Base-by-base conservation (phyloP, 2,888 invertebrate species). In the Tromatobia lineatoria region DNA sequence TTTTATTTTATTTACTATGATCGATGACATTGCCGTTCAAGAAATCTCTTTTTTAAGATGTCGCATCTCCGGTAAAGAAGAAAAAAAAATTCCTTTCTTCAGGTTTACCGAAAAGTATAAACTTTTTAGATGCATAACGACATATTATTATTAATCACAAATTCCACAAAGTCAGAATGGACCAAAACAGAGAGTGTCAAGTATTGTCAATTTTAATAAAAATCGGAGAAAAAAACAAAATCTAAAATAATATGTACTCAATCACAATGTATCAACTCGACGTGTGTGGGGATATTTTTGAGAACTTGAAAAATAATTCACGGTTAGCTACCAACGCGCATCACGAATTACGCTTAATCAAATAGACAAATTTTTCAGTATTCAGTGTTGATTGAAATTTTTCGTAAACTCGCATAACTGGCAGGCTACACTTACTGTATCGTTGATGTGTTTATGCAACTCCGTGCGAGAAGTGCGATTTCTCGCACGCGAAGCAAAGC, bases 161-260 rank as follows among this genome's bases (percentile, higher is more conserved):
- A 71, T 78, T 59, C 61, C 20, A 42, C 45, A 8, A 69, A 71
- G 50, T 57, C 66, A 71, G 52, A 34, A 78, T 42, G 61, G 74
- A 82, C 77, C 82, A 77, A 82, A 77, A 80, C 47, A 20, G 7
- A 25, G 61, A 25, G 78, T 25, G 50, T 75, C 52, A 4, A 80
- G 61, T 67, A 76, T 80, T 71, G 76, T 79, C 79, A 83, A 80
- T 83, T 83, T 73, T 83, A 47, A 73, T 80, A 67, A 74, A 8
- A 23, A 4, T 23, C 54, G 42, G 29, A n/a, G 50, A n/a, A n/a
- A n/a, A n/a, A n/a, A n/a, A 61, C 54, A 25, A 20, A 52, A 61
- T 54, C 25, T 52, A 25, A 67, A 50, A 70, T 38, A 42, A 70
- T 34, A 7, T 34, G 34, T 18, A 29, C 7, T 18, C 38, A 57